Conservation (phyloP, 2,797 vertebrate species). For the Neoniphon sammara region DNA sequence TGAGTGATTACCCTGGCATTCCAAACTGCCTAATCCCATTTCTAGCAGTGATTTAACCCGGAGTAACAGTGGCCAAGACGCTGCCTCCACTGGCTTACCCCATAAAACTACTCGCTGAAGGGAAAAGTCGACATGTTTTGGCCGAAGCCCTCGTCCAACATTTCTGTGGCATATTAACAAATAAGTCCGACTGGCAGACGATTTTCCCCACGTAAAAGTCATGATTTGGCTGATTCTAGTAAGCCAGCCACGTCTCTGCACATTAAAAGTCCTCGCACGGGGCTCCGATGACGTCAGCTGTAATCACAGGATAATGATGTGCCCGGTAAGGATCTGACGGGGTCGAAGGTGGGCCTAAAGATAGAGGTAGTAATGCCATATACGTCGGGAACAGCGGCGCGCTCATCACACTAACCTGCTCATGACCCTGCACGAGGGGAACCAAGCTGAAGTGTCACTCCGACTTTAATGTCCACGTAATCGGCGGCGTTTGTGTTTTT, state of each 20-base stretch:
- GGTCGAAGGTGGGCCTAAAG: neutral
- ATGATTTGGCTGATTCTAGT: constrained; percentile 11
- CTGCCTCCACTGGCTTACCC: constrained; percentile 41
- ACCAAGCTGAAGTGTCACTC: constrained; percentile 74
- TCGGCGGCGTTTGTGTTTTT: constrained; percentile 78
- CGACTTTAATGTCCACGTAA: constrained; percentile 76
- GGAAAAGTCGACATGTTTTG: constrained; percentile 40
- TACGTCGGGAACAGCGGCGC: constrained; percentile 13
- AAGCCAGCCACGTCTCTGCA: constrained; percentile 4
- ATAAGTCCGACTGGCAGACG: constrained; percentile 1
- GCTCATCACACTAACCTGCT: constrained; percentile 56
- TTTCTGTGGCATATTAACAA: constrained; percentile 29
- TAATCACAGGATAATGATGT: constrained; percentile 53
- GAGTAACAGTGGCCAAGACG: constrained; percentile 49
- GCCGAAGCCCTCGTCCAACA: neutral
- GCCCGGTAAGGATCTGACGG: constrained; percentile 49
- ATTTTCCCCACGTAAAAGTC: constrained; percentile 18
- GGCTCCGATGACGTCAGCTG: constrained; percentile 48
- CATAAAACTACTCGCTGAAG: constrained; percentile 27
- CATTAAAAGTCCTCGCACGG: constrained; percentile 11
- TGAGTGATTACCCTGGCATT: constrained; percentile 80
- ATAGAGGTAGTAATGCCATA: neutral
- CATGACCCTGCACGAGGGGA: constrained; percentile 63
- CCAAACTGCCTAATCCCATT: constrained; percentile 82
- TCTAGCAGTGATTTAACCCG: constrained; percentile 79